phyloP scores from a whole-genome alignment of 2,113 vertebrate genomes.

The Megaleporinus macrocephalus region DNA sequence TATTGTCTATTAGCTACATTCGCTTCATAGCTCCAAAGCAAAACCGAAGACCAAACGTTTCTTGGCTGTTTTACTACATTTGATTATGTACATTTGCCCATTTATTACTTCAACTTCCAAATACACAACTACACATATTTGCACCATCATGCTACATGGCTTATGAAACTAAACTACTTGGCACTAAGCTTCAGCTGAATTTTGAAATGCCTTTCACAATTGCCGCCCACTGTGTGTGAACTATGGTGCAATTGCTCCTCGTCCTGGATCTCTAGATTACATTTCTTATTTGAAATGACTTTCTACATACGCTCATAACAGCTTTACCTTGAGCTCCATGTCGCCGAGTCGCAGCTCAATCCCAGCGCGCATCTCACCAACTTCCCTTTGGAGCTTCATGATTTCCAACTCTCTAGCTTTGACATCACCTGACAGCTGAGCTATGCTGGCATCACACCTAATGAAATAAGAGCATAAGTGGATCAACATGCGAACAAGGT shows the following conservation, averaged over 20 bases:
- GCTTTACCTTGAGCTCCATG: conserved; percentile 81
- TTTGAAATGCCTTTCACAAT: background rate
- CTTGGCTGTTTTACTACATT: too few species aligned
- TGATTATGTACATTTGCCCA: too few species aligned
- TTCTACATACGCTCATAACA: background rate
- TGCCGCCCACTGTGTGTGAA: background rate
- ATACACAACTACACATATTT: background rate
- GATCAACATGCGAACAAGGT: background rate
- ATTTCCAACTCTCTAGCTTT: conserved; percentile 66
- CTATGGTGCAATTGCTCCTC: background rate
- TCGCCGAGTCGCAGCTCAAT: conserved; percentile 71
- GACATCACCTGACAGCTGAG: conserved; percentile 79
- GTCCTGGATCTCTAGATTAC: background rate
- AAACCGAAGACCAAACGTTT: too few species aligned
- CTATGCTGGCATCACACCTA: conserved; percentile 86
- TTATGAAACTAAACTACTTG: background rate
- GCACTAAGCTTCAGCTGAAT: background rate
- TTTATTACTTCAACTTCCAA: too few species aligned
- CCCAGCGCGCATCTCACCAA: conserved; percentile 68
- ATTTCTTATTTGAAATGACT: background rate
- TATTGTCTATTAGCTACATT: too few species aligned
- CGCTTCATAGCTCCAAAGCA: too few species aligned
- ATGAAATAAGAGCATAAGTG: background rate
- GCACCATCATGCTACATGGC: background rate
- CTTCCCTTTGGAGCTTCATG: conserved; percentile 72